Percentiles rank a stretch among this genome's conserved stretches.
Evolutionary conservation across 2,888 invertebrate species (phyloP).

Genomic region (Malthinus seriepunctatus): DNA sequence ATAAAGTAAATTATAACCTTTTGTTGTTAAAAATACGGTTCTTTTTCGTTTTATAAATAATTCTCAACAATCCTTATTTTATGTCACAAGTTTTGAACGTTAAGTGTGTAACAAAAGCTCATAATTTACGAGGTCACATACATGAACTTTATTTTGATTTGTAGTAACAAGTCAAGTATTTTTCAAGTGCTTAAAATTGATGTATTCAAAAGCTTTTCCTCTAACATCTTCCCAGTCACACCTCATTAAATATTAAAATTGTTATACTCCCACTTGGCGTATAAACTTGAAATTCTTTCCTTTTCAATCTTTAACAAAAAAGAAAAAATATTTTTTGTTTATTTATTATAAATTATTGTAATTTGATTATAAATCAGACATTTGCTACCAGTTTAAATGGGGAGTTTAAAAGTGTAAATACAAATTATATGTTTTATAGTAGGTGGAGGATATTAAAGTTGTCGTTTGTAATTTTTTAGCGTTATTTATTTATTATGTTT

Average conservation of each 20-base stretch:
- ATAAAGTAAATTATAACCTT: slow-evolving; percentile 30
- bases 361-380: too few species aligned
- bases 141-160: slow-evolving; percentile 34
- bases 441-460: too few species aligned
- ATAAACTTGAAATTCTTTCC: too few species aligned
- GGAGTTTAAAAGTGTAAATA: too few species aligned
- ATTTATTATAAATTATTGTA: too few species aligned
- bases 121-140: slow-evolving; percentile 15
- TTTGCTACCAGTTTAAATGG: too few species aligned
- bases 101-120: slow-evolving; percentile 17
- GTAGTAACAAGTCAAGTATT: slow-evolving; percentile 24
- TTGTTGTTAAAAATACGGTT: slow-evolving; percentile 24
- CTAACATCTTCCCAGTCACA: slow-evolving; percentile 34
- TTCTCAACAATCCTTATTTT: slow-evolving; percentile 9
- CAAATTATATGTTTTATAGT: too few species aligned
- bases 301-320: too few species aligned
- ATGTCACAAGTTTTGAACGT: too few species aligned
- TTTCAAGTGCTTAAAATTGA: slow-evolving; percentile 34
- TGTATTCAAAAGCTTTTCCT: slow-evolving; percentile 25
- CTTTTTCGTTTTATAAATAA: background rate
- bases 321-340: too few species aligned
- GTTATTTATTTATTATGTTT: too few species aligned
- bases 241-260: slow-evolving; percentile 30
- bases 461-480: too few species aligned
- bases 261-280: slow-evolving; percentile 14